Evolutionary conservation across 2,888 invertebrate species (phyloP).

Genomic region (Caenorhabditis sp.): DNA sequence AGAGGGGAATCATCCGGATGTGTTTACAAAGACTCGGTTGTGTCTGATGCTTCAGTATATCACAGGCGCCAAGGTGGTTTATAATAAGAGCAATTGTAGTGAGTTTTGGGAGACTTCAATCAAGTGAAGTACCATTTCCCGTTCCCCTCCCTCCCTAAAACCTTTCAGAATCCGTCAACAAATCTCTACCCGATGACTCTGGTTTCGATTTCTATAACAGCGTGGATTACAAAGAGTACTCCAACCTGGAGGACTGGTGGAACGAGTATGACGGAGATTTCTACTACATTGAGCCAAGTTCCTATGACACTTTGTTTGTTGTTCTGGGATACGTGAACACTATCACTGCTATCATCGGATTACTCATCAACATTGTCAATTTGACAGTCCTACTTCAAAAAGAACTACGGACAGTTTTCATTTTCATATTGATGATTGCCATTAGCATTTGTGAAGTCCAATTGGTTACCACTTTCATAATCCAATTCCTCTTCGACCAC

Average conservation of each 20-base stretch:
- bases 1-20: not conserved
- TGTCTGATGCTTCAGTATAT: not conserved
- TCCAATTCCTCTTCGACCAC: not conserved
- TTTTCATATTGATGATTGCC: conserved; percentile 29
- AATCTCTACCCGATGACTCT: not conserved
- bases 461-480: not conserved
- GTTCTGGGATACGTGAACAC: not conserved
- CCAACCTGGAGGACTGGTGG: not conserved
- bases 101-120: not conserved
- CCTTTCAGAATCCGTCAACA: not conserved
- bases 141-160: not conserved
- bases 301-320: not conserved
- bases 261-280: not conserved
- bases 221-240: not conserved
- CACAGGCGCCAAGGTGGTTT: not conserved
- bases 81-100: not conserved
- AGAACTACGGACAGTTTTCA: not conserved
- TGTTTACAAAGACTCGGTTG: not conserved
- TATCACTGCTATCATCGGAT: not conserved
- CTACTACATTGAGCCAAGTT: not conserved
- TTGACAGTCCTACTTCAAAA: conserved; percentile 13
- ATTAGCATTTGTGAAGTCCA: not conserved
- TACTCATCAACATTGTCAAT: conserved; percentile 8
- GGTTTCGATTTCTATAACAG: too few relatives aligned
- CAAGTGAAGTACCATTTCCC: too few relatives aligned